These are phyloP conservation scores for Rattus norvegicus DNA, from an alignment of 2,113 vertebrate species.

Conservation along the genomic window GRCr8 NC_086039.1:146880001-146880500, in stretches of 20 bases:
- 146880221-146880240: background rate
- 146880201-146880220: background rate
- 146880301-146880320: constrained; percentile 40
- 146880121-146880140: too few relatives aligned
- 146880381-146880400: constrained; percentile 33
- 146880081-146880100: too few relatives aligned
- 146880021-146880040: too few relatives aligned
- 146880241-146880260: background rate
- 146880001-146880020: too few relatives aligned
- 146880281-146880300: background rate
- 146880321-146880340: constrained; percentile 43
- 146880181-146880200: background rate
- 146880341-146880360: background rate
- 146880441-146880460: constrained; percentile 43
- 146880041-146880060: too few relatives aligned
- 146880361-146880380: background rate
- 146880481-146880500: constrained; percentile 54
- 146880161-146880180: too few relatives aligned
- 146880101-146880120: too few relatives aligned
- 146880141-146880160: too few relatives aligned
- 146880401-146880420: background rate
- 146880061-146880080: too few relatives aligned
- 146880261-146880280: background rate
- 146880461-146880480: constrained; percentile 51
- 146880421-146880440: constrained; percentile 33